Evolutionary conservation across 2,888 invertebrate species (phyloP).

Genomic region (Diploptera punctata): DNA sequence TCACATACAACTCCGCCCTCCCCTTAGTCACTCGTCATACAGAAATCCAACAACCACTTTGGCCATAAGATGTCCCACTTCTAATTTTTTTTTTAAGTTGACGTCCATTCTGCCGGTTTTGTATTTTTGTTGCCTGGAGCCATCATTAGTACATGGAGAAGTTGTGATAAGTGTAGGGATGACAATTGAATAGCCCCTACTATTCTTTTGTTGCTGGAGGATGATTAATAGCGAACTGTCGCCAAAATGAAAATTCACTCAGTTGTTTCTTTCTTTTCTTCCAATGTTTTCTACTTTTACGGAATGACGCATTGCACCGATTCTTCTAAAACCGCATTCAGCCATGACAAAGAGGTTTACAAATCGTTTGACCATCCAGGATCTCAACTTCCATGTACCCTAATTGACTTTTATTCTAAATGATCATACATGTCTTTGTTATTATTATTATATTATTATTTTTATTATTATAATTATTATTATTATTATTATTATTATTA

Average conservation of each 20-base stretch:
- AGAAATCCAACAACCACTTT: slow-evolving; percentile 27
- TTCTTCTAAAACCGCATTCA: not conserved
- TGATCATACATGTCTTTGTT: too few relatives aligned
- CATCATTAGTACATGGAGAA: slow-evolving; percentile 27
- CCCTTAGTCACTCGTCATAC: too few relatives aligned
- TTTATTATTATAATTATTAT: too few relatives aligned
- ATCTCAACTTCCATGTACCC: too few relatives aligned
- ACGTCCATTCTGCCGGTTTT: slow-evolving; percentile 20
- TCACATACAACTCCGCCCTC: not conserved
- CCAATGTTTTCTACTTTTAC: slow-evolving; percentile 5
- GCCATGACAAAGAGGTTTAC: too few relatives aligned
- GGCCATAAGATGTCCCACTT: slow-evolving; percentile 31
- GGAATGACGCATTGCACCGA: not conserved
- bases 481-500: too few relatives aligned
- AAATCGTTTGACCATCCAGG: too few relatives aligned
- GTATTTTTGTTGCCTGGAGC: slow-evolving; percentile 24
- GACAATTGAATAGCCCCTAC: slow-evolving; percentile 22
- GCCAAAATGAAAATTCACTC: slow-evolving; percentile 1
- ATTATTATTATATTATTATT: too few relatives aligned
- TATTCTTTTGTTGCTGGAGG: slow-evolving; percentile 3
- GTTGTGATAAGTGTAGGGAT: slow-evolving; percentile 1
- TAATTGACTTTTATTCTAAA: too few relatives aligned
- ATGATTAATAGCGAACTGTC: slow-evolving; percentile 24
- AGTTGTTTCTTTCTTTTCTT: slow-evolving; percentile 1
- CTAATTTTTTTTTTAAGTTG: slow-evolving; percentile 14